Base-by-base conservation (phyloP, 2,797 vertebrate species). In the Tokudaia muenninki region DNA sequence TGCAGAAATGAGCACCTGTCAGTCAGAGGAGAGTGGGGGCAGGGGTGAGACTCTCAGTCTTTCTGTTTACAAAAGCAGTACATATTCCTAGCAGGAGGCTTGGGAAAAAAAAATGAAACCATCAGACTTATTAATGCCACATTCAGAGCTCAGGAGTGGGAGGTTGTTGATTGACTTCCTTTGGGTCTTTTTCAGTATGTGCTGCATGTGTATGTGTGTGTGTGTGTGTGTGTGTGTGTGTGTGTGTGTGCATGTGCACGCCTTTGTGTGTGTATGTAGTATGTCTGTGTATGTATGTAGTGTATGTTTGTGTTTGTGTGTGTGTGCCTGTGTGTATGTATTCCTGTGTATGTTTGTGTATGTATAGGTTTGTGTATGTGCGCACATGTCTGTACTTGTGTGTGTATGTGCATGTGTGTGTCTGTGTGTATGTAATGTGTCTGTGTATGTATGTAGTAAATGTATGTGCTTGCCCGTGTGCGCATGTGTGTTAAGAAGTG, bases 1-100 rank as follows among this genome's bases (percentile, higher is more conserved):
- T 72, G 44, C 21, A n/a, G 80, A 74, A 26, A 24, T 52, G 67
- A 34, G 1, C 11, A 10, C 44, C 52, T 70, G 17, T 31, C 75
- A 67, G 12, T 82, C 84, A 88, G 4, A 80, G 59, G 94, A 29
- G n/a, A 12, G 41, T 26, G 34, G 72, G 55, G 44, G 11, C 41
- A 12, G 55, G 44, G 63, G 8, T 6, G 29, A 29, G 14, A 72
- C 55, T 92, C 34, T 6, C 67, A 34, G 57, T 41, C 91, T 94
- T 87, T n/a, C 81, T 75, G 0, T 92, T 84, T 95, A 81, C 26
- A 80, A 82, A 93, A 94, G 57, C 29, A 75, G 57, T 86, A 26
- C 11, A 17, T 14, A 41, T 87, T 88, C 75, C 61, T 17, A 65
- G 72, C 63, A 94, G 61, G 70, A 78, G 61, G 74, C 84, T 59